Base-by-base conservation (phyloP, 2,113 vertebrate species). In the Scytalopus superciliaris region DNA sequence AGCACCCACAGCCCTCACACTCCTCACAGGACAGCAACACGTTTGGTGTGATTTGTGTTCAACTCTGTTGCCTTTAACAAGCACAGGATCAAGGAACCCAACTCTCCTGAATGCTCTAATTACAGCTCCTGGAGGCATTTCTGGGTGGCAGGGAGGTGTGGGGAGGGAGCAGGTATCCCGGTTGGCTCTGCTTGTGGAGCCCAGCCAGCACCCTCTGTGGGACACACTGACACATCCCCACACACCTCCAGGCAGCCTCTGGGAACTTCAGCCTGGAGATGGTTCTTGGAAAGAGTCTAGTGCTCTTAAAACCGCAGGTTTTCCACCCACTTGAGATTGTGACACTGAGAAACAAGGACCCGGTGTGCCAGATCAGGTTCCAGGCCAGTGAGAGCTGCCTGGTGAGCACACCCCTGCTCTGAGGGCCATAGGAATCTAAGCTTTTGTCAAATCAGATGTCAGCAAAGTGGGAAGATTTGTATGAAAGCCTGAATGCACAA, bases 1-100 rank as follows among this genome's bases (percentile, higher is more conserved):
- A 2, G 89, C 94, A 85, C 84, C 95, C 90, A 84, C 70, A 77
- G 96, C 96, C 94, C 95, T 96, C 56, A 24, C 89, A 16, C 97
- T 77, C 56, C 55, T 93, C 75, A 15, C 86, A 94, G 96, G 96
- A 93, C 84, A 27, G 94, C 87, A 74, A 18, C 47, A 3, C 2
- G 33, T 83, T 91, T 28, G 56, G 45, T 68, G 80, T 90, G 94
- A 64, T 94, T 90, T 81, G 88, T 35, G 47, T 83, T 27, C 28
- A 17, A 81, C 96, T 95, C 92, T 70, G 5, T 70, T 82, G 74
- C 77, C 92, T 64, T 8, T 87, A 52, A 84, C 9, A 76, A 60
- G 31, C 70, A 50, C 2, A 2, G 3, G 8, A 56, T 30, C 87
- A 53, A 55, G 93, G 69, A 67, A 44, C 24, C 23, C 66, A 14